Base-by-base conservation (phyloP, 2,888 invertebrate species). In the Esperia sulphurella region DNA sequence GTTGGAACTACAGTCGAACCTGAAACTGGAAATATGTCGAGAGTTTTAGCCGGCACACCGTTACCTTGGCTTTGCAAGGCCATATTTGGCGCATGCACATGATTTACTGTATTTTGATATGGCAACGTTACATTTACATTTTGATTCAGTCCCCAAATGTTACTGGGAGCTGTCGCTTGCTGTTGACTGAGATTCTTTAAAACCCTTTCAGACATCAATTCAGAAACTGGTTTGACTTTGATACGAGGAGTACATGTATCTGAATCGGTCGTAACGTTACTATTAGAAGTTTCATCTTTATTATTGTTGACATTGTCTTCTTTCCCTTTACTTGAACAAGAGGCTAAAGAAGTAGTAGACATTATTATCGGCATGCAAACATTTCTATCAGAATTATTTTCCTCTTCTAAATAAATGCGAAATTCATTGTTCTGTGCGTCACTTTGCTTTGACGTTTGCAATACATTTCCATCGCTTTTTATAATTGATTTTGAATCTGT, bases 191-290 rank as follows among this genome's bases (percentile, higher is more conserved):
- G 52, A 43, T 45, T 63, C 41, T 59, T 65, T 21, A 76, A 59
- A 42, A 59, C 61, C 50, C 58, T 66, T 45, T 65, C 62, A 1
- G 84, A 67, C 85, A 87, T 81, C 42, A 88, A 65, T 53, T 87
- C 83, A 12, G 81, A 68, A 33, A 63, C 75, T 33, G 84, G 75
- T 57, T 87, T 88, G 0, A 88, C 84, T 73, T 87, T 88, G 45
- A 88, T 85, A 59, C 81, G 71, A 8, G 84, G 83, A 7, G 51
- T 44, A 39, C 54, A 49, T 42, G 53, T 55, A 21, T 59, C 57
- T 46, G 37, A 8, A 43, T 42, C 50, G 43, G 30, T 39, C 41
- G 44, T 30, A 39, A 10, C 41, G 45, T 44, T 54, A 31, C n/a
- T 48, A 28, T 28, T 21, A 28, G 39, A 38, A 37, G 9, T 12